Conservation (phyloP, 2,888 invertebrate species). For the Matsumyia berberina region DNA sequence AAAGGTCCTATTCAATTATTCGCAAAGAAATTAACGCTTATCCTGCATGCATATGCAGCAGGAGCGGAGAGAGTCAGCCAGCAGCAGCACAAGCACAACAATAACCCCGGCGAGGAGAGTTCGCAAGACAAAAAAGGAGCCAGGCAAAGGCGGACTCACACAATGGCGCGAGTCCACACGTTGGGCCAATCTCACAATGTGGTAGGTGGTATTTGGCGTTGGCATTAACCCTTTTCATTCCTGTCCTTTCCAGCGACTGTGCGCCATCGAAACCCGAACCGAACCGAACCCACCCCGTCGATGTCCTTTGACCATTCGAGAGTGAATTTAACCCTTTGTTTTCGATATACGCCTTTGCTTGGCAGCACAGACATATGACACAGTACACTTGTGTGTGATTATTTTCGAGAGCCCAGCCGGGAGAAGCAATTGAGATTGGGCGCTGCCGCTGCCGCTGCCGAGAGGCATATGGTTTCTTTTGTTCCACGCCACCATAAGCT, state of each 20-base stretch:
- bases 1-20: constrained; percentile 76
- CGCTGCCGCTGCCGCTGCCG: constrained; percentile 48
- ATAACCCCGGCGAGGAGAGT: constrained; percentile 71
- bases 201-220: constrained; percentile 82
- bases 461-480: constrained; percentile 74
- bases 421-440: constrained; percentile 68
- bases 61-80: constrained; percentile 44
- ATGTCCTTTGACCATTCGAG: constrained; percentile 83
- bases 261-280: constrained; percentile 69
- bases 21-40: constrained; percentile 77
- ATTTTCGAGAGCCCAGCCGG: constrained; percentile 73
- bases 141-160: constrained; percentile 72
- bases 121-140: constrained; percentile 72
- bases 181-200: constrained; percentile 77
- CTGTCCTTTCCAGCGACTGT: constrained; percentile 74
- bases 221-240: constrained; percentile 81
- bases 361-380: constrained; percentile 73
- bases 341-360: constrained; percentile 77
- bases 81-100: constrained; percentile 53
- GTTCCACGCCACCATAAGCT: constrained; percentile 69
- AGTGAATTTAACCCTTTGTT: constrained; percentile 83
- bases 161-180: constrained; percentile 72
- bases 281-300: constrained; percentile 78
- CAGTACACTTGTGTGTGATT: constrained; percentile 75
- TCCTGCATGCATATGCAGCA: constrained; percentile 76